Percentiles rank a stretch among this genome's conserved stretches.
Evolutionary conservation across 2,888 invertebrate genomes (phyloP).

Genomic region (Uloborus plumipes): DNA sequence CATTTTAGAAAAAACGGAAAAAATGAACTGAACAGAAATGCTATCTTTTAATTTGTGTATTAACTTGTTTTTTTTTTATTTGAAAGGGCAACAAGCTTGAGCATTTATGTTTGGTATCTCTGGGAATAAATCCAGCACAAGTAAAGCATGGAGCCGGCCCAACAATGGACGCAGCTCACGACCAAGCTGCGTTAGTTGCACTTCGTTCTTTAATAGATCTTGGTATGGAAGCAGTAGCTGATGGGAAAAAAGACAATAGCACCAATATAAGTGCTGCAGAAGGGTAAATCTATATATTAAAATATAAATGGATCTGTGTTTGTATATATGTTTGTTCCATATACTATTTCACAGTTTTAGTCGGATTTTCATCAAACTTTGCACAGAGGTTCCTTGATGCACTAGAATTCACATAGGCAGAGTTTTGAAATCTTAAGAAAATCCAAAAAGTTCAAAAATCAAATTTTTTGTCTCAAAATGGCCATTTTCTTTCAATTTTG

Average conservation of each 20-base stretch:
- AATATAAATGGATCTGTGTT: no score
- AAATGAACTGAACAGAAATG: no score
- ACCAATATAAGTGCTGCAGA: conserved; percentile 64
- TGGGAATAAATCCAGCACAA: conserved; percentile 92
- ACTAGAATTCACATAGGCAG: no score
- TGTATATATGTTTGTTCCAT: no score
- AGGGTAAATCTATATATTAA: conserved; percentile 66
- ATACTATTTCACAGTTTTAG: no score
- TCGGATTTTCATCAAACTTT: no score
- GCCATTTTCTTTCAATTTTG: no score
- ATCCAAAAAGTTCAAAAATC: no score
- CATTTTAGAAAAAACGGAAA: no score
- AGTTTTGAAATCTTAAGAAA: no score
- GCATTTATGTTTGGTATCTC: conserved; percentile 89
- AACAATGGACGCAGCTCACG: conserved; percentile 88
- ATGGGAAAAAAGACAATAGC: conserved; percentile 58
- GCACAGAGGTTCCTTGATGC: no score
- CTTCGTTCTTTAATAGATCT: conserved; percentile 85
- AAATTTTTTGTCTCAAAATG: no score
- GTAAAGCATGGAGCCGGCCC: conserved; percentile 91
- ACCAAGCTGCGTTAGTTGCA: conserved; percentile 84
- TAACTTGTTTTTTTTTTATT: conserved; percentile 41
- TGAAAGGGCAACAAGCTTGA: conserved; percentile 88
- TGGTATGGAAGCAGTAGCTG: conserved; percentile 80
- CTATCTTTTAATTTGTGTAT: not conserved